Evolutionary conservation across 1,140 invertebrate genomes (phyloP).

Genomic region (Gryllus bimaculatus): DNA sequence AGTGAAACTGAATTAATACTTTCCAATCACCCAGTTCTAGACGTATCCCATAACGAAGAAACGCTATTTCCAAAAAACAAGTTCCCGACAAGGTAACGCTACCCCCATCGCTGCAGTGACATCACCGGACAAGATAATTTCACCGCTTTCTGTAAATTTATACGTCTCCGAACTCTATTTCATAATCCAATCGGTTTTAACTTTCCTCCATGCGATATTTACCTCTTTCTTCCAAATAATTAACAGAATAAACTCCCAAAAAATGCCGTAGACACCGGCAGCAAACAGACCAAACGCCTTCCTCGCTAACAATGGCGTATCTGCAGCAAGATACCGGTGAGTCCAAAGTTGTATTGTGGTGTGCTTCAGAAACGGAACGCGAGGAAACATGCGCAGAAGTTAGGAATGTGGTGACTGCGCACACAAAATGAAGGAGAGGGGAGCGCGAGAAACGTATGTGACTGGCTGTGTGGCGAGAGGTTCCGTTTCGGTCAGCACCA

Average conservation of each 20-base stretch:
- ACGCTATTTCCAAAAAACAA: no score
- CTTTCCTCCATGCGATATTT: not conserved
- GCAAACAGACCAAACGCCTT: slow-evolving; percentile 33
- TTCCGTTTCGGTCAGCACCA: slow-evolving; percentile 21
- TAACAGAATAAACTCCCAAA: slow-evolving; percentile 9
- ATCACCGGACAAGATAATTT: no score
- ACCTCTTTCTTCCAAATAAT: slow-evolving; percentile 7
- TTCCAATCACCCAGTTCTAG: not conserved
- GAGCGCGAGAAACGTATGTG: slow-evolving; percentile 7
- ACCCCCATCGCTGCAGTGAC: no score
- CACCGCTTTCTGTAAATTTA: no score
- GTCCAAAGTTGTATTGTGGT: not conserved
- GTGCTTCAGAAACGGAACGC: slow-evolving; percentile 25
- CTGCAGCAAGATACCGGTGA: not conserved
- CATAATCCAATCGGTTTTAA: no score
- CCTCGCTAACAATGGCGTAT: slow-evolving; percentile 38
- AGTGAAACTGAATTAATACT: not conserved
- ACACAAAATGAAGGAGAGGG: slow-evolving; percentile 18
- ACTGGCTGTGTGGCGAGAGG: not conserved
- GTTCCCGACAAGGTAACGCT: no score
- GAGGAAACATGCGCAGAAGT: slow-evolving; percentile 24
- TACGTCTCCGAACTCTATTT: no score
- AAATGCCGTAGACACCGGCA: slow-evolving; percentile 28
- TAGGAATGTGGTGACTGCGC: slow-evolving; percentile 27
- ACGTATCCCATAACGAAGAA: no score